Evolutionary conservation across 1,140 invertebrate genomes (phyloP).

Genomic region (Acromyrmex heyeri): DNA sequence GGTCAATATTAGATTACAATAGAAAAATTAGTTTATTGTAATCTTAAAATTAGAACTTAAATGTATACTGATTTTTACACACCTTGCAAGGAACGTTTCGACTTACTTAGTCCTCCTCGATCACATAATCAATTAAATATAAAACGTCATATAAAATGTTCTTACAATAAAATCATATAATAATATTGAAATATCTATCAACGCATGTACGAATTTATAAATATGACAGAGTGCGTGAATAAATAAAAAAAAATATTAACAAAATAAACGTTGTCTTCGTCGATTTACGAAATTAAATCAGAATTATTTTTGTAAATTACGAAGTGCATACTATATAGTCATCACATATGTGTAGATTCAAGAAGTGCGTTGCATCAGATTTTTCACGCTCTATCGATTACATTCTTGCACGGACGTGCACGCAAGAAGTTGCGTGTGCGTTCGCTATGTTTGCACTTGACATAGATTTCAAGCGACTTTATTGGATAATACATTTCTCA

Average conservation of each 20-base stretch:
- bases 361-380: slow-evolving; percentile 28
- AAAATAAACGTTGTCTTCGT: not conserved
- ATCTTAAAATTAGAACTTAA: too few relatives aligned
- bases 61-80: too few relatives aligned
- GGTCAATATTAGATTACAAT: too few relatives aligned
- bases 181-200: too few relatives aligned
- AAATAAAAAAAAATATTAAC: not conserved
- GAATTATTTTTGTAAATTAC: slow-evolving; percentile 4
- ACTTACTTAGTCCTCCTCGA: too few relatives aligned
- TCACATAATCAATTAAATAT: too few relatives aligned
- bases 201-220: not conserved
- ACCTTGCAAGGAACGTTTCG: too few relatives aligned
- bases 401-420: slow-evolving; percentile 42
- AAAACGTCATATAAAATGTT: too few relatives aligned
- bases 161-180: too few relatives aligned
- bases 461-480: slow-evolving; percentile 41
- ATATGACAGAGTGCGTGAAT: not conserved
- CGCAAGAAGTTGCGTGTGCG: slow-evolving; percentile 29
- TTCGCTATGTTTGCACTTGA: slow-evolving; percentile 52
- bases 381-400: slow-evolving; percentile 49
- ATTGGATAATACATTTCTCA: slow-evolving; percentile 52
- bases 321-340: not conserved
- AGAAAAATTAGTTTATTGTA: too few relatives aligned
- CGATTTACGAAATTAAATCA: not conserved
- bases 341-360: not conserved